These are phyloP conservation scores for Lepidochrysops patricia DNA, from an alignment of 2,888 invertebrate genomes.

Conservation along the genomic window DNA sequence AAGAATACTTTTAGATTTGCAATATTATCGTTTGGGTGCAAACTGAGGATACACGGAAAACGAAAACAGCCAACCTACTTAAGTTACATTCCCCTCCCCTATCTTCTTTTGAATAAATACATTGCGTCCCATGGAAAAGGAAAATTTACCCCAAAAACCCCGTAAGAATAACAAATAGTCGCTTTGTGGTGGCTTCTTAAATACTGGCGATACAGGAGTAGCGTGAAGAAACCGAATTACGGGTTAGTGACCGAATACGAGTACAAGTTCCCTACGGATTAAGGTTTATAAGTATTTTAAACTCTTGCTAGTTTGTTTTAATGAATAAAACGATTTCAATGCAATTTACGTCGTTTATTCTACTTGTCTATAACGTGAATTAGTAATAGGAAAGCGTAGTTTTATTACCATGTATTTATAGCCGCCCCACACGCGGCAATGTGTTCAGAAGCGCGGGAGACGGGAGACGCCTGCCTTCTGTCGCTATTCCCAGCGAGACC, in stretches of 20 bases:
- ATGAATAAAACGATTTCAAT: neutral
- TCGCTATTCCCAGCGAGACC: constrained; percentile 65
- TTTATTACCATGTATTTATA: constrained; percentile 57
- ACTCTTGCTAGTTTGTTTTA: neutral
- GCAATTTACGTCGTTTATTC: neutral
- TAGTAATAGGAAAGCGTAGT: constrained; percentile 37
- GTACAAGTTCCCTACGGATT: neutral
- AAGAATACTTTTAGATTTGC: neutral
- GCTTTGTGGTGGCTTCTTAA: neutral
- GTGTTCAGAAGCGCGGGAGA: constrained; percentile 56
- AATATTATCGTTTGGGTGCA: neutral
- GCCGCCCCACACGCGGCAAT: constrained; percentile 63
- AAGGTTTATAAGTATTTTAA: neutral
- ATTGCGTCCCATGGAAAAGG: neutral
- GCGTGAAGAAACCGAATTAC: constrained; percentile 1
- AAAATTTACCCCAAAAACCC: neutral
- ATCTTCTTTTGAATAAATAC: neutral
- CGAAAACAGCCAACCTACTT: neutral
- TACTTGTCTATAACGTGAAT: constrained; percentile 1
- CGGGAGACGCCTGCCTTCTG: constrained; percentile 52
- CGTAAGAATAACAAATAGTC: neutral
- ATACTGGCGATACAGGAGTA: neutral
- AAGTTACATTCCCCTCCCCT: neutral
- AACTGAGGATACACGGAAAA: neutral
- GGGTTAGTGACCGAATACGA: constrained; percentile 1